Conservation (phyloP, 2,888 invertebrate species). For the Lottia gigantea region DNA sequence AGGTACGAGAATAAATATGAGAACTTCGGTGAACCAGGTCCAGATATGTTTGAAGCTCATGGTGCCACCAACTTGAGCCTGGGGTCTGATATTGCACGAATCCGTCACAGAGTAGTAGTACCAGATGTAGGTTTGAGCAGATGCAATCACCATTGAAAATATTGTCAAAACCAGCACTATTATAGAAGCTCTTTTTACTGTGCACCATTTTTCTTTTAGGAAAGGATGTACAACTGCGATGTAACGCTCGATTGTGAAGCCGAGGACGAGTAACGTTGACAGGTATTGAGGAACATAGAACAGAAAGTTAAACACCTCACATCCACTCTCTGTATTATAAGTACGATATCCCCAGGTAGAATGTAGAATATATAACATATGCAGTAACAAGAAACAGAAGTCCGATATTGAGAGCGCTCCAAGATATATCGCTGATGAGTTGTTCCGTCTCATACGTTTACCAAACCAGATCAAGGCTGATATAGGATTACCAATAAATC, state of each 20-base stretch:
- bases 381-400: slow-evolving; percentile 55
- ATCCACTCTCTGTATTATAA: slow-evolving; percentile 34
- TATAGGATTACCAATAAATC: slow-evolving; percentile 61
- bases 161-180: slow-evolving; percentile 35
- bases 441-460: slow-evolving; percentile 59
- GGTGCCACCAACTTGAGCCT: slow-evolving; percentile 25
- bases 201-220: slow-evolving; percentile 52
- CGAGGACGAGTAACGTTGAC: slow-evolving; percentile 54
- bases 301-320: slow-evolving; percentile 48
- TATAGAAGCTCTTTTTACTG: slow-evolving; percentile 42
- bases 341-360: slow-evolving; percentile 49
- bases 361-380: slow-evolving; percentile 48
- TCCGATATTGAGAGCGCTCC: slow-evolving; percentile 63
- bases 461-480: slow-evolving; percentile 64
- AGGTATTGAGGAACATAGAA: slow-evolving; percentile 51
- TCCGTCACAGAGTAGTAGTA: slow-evolving; percentile 31
- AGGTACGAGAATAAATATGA: slow-evolving; percentile 51
- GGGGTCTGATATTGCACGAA: slow-evolving; percentile 35
- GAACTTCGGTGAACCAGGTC: slow-evolving; percentile 50
- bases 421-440: slow-evolving; percentile 66
- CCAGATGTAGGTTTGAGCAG: slow-evolving; percentile 55
- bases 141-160: slow-evolving; percentile 35
- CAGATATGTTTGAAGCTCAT: slow-evolving; percentile 42
- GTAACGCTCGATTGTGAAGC: slow-evolving; percentile 59
- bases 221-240: slow-evolving; percentile 55